Evolutionary conservation across 2,888 invertebrate species (phyloP).

Genomic region (Erebia ligea): DNA sequence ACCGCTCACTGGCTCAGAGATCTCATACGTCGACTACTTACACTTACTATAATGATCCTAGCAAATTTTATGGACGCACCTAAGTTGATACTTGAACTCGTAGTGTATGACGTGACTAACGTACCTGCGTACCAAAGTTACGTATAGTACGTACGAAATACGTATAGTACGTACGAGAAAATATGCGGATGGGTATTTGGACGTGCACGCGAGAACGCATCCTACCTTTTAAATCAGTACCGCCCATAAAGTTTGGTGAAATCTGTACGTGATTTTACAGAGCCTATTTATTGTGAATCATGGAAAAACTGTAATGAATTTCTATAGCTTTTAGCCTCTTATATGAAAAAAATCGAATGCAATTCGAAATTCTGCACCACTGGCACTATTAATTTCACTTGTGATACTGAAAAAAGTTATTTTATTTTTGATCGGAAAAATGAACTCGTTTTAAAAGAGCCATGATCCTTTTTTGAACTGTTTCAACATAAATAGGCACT

Average conservation of each 20-base stretch:
- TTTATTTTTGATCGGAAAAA: too few relatives aligned
- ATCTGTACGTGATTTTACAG: not conserved
- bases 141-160: too few relatives aligned
- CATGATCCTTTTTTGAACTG: not conserved
- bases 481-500: conserved; percentile 1
- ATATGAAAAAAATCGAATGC: too few relatives aligned
- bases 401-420: too few relatives aligned
- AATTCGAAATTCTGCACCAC: too few relatives aligned
- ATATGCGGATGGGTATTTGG: not conserved
- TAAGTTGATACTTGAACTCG: too few relatives aligned
- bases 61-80: too few relatives aligned
- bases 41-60: not conserved
- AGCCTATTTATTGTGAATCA: not conserved
- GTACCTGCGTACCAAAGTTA: too few relatives aligned
- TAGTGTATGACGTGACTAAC: too few relatives aligned
- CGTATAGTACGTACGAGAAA: not conserved
- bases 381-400: too few relatives aligned
- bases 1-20: conserved; percentile 11
- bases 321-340: not conserved
- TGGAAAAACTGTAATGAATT: not conserved
- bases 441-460: too few relatives aligned
- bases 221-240: not conserved
- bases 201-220: too few relatives aligned
- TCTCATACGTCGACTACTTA: conserved; percentile 3
- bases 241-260: not conserved